Evolutionary conservation across 1,140 invertebrate species (phyloP).

Genomic region (Microvelia longipes): DNA sequence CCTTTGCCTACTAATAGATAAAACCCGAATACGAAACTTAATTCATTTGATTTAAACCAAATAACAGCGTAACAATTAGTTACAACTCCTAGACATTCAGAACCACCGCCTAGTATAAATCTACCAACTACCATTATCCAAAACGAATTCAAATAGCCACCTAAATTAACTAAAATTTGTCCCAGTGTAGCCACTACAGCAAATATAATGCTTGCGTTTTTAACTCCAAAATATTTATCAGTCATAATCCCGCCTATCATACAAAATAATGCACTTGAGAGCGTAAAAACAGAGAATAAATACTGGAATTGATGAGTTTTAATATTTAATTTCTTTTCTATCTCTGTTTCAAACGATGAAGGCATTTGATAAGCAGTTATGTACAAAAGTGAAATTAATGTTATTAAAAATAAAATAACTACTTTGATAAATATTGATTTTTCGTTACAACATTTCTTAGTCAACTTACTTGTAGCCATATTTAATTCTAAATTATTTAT

Average conservation of each 20-base stretch:
- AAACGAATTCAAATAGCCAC: not conserved
- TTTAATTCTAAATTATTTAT: too few relatives aligned
- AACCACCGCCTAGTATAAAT: not conserved
- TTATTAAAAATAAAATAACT: too few relatives aligned
- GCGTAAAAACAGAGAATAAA: not conserved
- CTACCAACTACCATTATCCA: not conserved
- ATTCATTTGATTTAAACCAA: not conserved
- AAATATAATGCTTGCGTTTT: not conserved
- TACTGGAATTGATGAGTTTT: not conserved
- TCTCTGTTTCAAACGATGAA: not conserved
- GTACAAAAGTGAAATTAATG: too few relatives aligned
- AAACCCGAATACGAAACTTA: not conserved
- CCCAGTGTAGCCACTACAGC: not conserved
- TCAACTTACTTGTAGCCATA: too few relatives aligned
- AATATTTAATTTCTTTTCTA: not conserved
- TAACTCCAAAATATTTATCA: not conserved
- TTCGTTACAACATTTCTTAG: too few relatives aligned
- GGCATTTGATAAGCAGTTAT: not conserved
- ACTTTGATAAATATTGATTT: too few relatives aligned
- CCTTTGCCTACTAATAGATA: not conserved
- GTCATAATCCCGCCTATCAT: not conserved
- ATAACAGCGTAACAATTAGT: not conserved
- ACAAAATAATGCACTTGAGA: not conserved
- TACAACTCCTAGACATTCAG: not conserved
- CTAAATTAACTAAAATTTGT: not conserved